A percentile compares a stretch with the other conserved stretches of the same genome.
These are phyloP conservation scores for Hydrocynus forskahlii DNA, from an alignment of 2,797 vertebrate species.

Conservation along the genomic window DNA sequence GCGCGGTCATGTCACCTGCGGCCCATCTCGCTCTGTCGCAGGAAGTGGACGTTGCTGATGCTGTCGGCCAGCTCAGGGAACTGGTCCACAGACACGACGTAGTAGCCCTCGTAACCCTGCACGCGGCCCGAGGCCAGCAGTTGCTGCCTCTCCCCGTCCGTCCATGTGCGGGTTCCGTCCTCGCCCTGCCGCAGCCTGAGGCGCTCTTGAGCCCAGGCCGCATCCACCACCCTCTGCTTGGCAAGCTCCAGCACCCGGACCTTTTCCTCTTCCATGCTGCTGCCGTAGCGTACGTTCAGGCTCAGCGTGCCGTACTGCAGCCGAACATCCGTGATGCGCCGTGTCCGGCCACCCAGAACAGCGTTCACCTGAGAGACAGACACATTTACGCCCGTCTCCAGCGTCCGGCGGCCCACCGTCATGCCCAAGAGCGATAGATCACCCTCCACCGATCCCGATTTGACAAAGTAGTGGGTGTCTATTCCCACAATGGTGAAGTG, in stretches of 20 bases:
- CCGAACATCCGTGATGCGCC: constrained; percentile 95
- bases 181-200: constrained; percentile 95
- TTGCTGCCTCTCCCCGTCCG: constrained; percentile 95
- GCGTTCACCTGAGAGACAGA: constrained; percentile 97
- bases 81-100: constrained; percentile 94
- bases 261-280: constrained; percentile 92
- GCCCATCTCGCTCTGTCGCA: constrained; percentile 99
- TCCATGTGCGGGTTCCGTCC: constrained; percentile 93
- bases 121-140: constrained; percentile 90
- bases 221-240: constrained; percentile 86
- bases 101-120: constrained; percentile 95
- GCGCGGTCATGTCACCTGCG: constrained; percentile 93
- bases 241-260: constrained; percentile 90
- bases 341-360: constrained; percentile 90
- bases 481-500: constrained; percentile 90
- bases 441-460: constrained; percentile 87
- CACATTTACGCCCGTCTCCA: constrained; percentile 95
- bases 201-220: constrained; percentile 91
- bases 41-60: constrained; percentile 96
- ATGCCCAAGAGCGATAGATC: constrained; percentile 94
- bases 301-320: constrained; percentile 86
- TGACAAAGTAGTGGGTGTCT: constrained; percentile 96
- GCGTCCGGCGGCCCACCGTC: constrained; percentile 90
- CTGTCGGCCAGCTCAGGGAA: constrained; percentile 98
- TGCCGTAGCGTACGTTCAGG: constrained; percentile 93